phyloP scores from a whole-genome alignment of 2,888 invertebrate species.

The Eupithecia subfuscata region DNA sequence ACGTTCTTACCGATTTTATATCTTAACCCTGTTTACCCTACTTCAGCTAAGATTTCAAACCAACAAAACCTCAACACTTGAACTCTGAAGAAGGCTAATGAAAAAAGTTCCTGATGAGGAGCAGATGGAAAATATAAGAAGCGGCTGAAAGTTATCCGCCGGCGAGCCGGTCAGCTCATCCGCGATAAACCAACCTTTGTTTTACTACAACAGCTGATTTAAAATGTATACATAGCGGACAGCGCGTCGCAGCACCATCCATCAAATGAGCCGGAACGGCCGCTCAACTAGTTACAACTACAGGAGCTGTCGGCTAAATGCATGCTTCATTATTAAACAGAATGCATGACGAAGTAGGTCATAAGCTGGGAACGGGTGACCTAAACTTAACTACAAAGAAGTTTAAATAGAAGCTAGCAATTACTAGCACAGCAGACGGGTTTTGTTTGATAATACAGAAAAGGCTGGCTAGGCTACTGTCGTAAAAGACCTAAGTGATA shows the following conservation, averaged over 20 bases:
- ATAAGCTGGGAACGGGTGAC: neutral
- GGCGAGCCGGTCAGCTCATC: constrained; percentile 1
- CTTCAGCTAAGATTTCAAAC: neutral
- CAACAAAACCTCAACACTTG: neutral
- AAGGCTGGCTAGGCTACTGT: neutral
- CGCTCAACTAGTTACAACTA: constrained; percentile 3
- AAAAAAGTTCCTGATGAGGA: constrained; percentile 12
- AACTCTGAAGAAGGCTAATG: constrained; percentile 7
- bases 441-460: neutral
- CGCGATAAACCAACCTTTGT: neutral
- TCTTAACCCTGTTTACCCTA: neutral
- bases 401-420: neutral
- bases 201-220: neutral
- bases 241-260: constrained; percentile 14
- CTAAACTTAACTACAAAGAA: neutral
- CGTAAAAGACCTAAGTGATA: neutral
- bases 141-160: neutral
- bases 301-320: constrained; percentile 7
- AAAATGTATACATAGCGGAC: constrained; percentile 14
- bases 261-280: constrained; percentile 22
- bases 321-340: neutral
- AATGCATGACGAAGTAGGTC: neutral
- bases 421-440: neutral
- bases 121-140: constrained; percentile 1
- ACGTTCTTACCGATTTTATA: neutral